Base-by-base conservation (phyloP, 2,113 vertebrate genomes). In the Plectropomus leopardus region DNA sequence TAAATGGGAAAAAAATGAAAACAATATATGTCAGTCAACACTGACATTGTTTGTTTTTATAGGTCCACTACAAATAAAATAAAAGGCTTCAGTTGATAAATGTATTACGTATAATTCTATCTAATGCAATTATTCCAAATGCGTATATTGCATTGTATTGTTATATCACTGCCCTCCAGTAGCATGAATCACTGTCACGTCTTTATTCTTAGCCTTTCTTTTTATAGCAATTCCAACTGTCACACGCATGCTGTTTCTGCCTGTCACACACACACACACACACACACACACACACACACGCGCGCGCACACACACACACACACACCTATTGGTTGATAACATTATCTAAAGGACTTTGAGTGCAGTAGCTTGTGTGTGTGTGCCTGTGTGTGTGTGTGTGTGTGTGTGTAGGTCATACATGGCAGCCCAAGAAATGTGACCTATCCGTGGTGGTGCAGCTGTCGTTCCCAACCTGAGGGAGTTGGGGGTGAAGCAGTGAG, bases 371-470 rank as follows among this genome's bases (percentile, higher is more conserved):
- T 10, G 34, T 61, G 23, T 59, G 55, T 45, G 68, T 64, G 72
- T 32, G 55, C 45, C 53, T 45, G 73, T 57, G 55, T 42, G 81
- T 63, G 80, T 34, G 68, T 24, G 74, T 14, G 72, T 55, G 61
- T 70, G 72, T 45, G 76, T 65, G 68, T 79, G 36, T 73, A 73
- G 73, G 89, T 90, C 80, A 76, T 70, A 82, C 82, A 78, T 80
- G 81, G 87, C 78, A 69, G 76, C 72, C 72, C 54, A 28, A 84
- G 90, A 92, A 90, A 90, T 93, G 86, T 90, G 90, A 93, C 85
- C 90, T 92, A 90, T 92, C 86, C 8, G 79, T 77, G 75, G 71
- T 32, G 44, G 71, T 78, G 86, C 95, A 95, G 95, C 95, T 95
- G 94, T 93, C 91, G 51, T 69, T 75, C 74, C 75, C 76, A 78